Base-by-base conservation (phyloP, 2,113 vertebrate species). In the Tichodroma muraria region DNA sequence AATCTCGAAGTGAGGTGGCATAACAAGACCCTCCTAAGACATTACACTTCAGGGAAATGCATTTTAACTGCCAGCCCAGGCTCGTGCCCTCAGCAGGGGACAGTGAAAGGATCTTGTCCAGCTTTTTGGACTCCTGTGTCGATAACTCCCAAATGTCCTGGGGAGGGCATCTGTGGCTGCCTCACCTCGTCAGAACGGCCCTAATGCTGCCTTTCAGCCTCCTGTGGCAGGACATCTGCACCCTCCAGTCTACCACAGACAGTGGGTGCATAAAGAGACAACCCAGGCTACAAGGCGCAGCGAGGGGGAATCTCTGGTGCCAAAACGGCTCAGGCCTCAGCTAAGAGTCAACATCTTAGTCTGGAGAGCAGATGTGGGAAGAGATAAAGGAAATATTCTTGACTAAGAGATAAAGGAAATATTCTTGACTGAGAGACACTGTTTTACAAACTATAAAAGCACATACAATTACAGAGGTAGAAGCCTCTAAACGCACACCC, bases 91-190 rank as follows among this genome's bases (percentile, higher is more conserved):
- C 52, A 38, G 25, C 13, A 33, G 6, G 10, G 12, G 3, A 70
- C 35, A 78, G 9, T 2, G 12, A 42, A 30, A 31, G 12, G 19
- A 77, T 2, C 15, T 12, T 11, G 14, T 52, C 13, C 23, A 8
- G 8, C 6, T 14, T 13, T 16, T 33, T 33, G 35, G 22, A 11
- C 8, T 57, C 24, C 6, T 42, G 50, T 54, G 31, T 31, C 53
- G 5, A 0, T 8, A 44, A 23, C 19, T 68, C 33, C 22, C n/a
- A 23, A 21, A 6, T 2, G 13, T 16, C 25, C 17, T 37, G 16
- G 3, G 15, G 13, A 31, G 11, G 12, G 3, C 28, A 17, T 0
- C 0, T 2, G 1, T 24, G 31, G 2, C n/a, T 70, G 21, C 44
- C 75, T 68, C 57, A 15, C 12, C 21, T 25, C 15, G 5, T 19